Percentiles rank a stretch among this genome's conserved stretches.
Evolutionary conservation across 2,888 invertebrate species (phyloP).

Genomic region (Cheilosia impressa): DNA sequence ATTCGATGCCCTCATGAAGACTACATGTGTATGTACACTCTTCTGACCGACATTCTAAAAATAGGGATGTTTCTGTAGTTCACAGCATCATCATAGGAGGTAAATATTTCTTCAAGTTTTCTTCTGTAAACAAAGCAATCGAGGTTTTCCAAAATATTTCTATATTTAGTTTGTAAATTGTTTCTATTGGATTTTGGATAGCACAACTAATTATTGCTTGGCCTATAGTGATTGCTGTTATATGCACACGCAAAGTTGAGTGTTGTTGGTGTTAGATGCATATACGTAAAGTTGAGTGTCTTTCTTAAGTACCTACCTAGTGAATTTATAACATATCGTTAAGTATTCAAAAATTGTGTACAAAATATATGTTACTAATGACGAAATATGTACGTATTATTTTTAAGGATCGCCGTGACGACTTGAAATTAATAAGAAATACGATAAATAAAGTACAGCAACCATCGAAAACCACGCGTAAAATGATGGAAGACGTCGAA

Average conservation of each 20-base stretch:
- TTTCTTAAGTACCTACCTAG: background rate
- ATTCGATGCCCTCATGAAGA: constrained; percentile 16
- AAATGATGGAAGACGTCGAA: constrained; percentile 82
- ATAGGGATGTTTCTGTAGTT: constrained; percentile 37
- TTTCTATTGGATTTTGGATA: background rate
- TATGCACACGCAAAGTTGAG: background rate
- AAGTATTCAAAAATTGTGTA: background rate
- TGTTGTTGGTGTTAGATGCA: background rate
- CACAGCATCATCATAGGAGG: constrained; percentile 16
- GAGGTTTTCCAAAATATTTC: constrained; percentile 23
- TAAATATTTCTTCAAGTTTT: constrained; percentile 19
- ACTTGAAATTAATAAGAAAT: constrained; percentile 81
- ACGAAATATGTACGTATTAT: background rate
- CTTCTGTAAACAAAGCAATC: constrained; percentile 43
- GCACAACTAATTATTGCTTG: background rate
- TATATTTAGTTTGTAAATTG: constrained; percentile 15
- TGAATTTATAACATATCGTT: background rate
- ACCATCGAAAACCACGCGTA: constrained; percentile 80
- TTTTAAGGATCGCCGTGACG: constrained; percentile 82
- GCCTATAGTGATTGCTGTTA: background rate
- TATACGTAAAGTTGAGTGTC: background rate
- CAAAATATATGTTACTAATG: background rate
- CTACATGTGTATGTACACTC: constrained; percentile 3
- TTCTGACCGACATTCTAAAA: constrained; percentile 51
- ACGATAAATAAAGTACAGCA: constrained; percentile 82